Percentiles rank a stretch among this genome's conserved stretches.
phyloP scores from a whole-genome alignment of 2,113 vertebrate genomes.

The Nerophis ophidion region DNA sequence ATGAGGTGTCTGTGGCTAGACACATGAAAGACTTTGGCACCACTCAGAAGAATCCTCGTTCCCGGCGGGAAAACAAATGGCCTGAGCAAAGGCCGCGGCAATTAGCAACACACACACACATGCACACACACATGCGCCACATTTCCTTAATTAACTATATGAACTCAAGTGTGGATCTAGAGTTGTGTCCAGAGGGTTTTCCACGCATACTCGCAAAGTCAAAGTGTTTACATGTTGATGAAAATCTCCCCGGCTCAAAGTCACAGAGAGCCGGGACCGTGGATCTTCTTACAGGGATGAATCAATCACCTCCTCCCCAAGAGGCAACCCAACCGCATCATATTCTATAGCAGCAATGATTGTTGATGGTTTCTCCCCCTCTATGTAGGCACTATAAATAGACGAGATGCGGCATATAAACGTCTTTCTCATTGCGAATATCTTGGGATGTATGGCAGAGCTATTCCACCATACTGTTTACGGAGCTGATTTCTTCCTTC shows the following conservation, averaged over 20 bases:
- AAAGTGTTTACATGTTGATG: slow-evolving; percentile 18
- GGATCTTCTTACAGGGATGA: slow-evolving; percentile 29
- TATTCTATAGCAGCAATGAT: slow-evolving; percentile 7
- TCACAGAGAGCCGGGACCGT: neutral
- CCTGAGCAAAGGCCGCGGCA: slow-evolving; percentile 35
- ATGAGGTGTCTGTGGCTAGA: slow-evolving; percentile 29
- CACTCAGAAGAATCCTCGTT: slow-evolving; percentile 40
- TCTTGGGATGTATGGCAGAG: too few relatives aligned
- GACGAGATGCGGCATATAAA: too few relatives aligned
- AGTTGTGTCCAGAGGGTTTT: neutral
- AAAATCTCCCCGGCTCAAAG: slow-evolving; percentile 17
- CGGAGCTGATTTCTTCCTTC: too few relatives aligned
- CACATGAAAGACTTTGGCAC: slow-evolving; percentile 40
- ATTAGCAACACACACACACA: slow-evolving; percentile 17
- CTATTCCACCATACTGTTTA: too few relatives aligned
- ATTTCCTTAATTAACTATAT: too few relatives aligned
- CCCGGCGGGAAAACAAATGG: slow-evolving; percentile 48
- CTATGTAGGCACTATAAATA: too few relatives aligned
- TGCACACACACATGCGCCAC: too few relatives aligned
- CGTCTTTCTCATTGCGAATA: too few relatives aligned
- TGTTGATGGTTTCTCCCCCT: slow-evolving; percentile 13
- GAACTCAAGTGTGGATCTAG: too few relatives aligned
- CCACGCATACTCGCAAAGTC: slow-evolving; percentile 9
- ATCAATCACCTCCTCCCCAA: slow-evolving; percentile 18
- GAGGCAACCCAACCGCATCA: slow-evolving; percentile 9